A percentile compares a stretch with the other conserved stretches of the same genome.
Conservation (phyloP, 1,140 invertebrate species). For the Aphidius gifuensis region DNA sequence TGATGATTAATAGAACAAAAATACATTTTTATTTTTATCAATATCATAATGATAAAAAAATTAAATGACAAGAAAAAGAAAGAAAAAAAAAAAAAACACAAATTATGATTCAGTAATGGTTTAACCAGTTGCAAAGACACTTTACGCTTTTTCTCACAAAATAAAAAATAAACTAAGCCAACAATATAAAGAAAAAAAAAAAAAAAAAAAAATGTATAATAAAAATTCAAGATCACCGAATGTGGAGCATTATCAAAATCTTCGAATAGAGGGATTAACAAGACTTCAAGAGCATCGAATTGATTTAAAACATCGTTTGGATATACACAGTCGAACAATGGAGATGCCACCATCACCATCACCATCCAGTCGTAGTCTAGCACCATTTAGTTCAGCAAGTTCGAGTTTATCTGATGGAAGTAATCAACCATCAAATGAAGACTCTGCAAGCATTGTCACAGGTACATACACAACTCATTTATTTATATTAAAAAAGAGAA, state of each 20-base stretch:
- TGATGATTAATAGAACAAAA: too few species aligned
- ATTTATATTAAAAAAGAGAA: constrained; percentile 22
- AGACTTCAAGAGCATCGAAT: constrained; percentile 53
- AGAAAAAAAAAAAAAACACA: not conserved
- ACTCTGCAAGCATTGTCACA: constrained; percentile 82
- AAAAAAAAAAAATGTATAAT: constrained; percentile 14
- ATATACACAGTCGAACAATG: constrained; percentile 50
- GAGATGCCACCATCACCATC: constrained; percentile 75
- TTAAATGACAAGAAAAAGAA: too few species aligned
- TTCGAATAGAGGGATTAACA: constrained; percentile 53
- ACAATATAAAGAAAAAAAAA: constrained; percentile 1
- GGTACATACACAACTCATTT: constrained; percentile 59
- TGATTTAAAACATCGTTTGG: constrained; percentile 52
- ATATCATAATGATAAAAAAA: not conserved
- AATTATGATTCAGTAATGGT: constrained; percentile 4
- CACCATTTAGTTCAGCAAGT: constrained; percentile 83
- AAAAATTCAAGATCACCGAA: constrained; percentile 52
- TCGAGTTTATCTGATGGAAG: constrained; percentile 80
- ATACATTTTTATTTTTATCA: not conserved
- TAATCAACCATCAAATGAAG: constrained; percentile 71
- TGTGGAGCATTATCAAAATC: constrained; percentile 53
- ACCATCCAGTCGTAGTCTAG: constrained; percentile 75
- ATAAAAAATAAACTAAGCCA: constrained; percentile 11
- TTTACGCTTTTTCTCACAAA: constrained; percentile 37
- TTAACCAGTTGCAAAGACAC: constrained; percentile 41